A percentile compares a stretch with the other conserved stretches of the same genome.
phyloP scores from a whole-genome alignment of 2,113 vertebrate genomes.

The Mirza zaza region DNA sequence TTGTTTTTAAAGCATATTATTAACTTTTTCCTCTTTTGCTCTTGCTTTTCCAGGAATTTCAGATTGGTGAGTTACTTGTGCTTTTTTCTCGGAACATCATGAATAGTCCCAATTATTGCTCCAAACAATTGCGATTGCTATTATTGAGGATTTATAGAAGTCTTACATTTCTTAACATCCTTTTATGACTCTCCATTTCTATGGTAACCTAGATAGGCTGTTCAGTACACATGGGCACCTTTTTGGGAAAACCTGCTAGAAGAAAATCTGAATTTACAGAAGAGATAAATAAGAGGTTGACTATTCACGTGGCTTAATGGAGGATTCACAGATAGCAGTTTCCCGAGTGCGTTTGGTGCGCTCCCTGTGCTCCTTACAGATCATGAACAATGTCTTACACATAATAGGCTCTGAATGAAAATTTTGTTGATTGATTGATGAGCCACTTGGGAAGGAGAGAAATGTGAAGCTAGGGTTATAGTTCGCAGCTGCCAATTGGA shows the following conservation, averaged over 20 bases:
- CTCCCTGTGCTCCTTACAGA: slow-evolving; percentile 43
- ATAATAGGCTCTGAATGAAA: slow-evolving; percentile 54
- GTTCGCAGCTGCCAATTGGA: slow-evolving; percentile 33
- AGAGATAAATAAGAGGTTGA: slow-evolving; percentile 42
- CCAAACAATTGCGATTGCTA: slow-evolving; percentile 26
- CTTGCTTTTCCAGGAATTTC: not conserved
- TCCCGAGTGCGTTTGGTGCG: not conserved
- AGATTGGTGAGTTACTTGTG: slow-evolving; percentile 52
- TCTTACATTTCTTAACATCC: slow-evolving; percentile 57
- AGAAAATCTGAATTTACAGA: slow-evolving; percentile 61
- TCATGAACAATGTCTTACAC: slow-evolving; percentile 40
- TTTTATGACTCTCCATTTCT: slow-evolving; percentile 67
- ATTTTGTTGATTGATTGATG: slow-evolving; percentile 59
- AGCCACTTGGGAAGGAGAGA: slow-evolving; percentile 28
- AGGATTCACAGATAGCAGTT: not conserved
- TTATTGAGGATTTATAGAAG: slow-evolving; percentile 65
- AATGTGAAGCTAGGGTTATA: slow-evolving; percentile 24
- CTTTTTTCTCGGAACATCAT: not conserved
- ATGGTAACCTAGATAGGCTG: slow-evolving; percentile 61
- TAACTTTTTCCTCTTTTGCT: slow-evolving; percentile 10
- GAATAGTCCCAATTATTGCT: slow-evolving; percentile 50
- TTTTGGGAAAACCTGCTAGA: slow-evolving; percentile 54
- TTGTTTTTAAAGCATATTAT: slow-evolving; percentile 3
- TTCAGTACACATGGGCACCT: slow-evolving; percentile 27
- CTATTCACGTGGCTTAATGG: not conserved